A percentile compares a stretch with the other conserved stretches of the same genome.
Conservation (phyloP, 2,888 invertebrate species). For the Sinelater perroti region DNA sequence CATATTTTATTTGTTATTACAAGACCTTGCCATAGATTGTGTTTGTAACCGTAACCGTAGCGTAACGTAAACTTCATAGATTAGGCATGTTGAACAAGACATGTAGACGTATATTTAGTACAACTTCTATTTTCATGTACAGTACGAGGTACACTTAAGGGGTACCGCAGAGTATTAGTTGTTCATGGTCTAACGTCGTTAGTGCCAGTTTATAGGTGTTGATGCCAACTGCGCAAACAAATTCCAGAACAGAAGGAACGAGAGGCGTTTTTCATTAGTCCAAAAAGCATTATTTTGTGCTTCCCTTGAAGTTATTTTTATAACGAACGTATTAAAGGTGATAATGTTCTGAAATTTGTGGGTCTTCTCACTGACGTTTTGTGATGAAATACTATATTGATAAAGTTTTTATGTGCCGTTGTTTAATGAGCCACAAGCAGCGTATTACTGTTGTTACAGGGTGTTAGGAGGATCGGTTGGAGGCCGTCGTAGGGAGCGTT, state of each 20-base stretch:
- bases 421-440: constrained; percentile 23
- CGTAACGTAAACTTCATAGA: constrained; percentile 14
- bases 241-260: constrained; percentile 7
- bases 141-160: constrained; percentile 26
- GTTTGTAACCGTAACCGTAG: constrained; percentile 25
- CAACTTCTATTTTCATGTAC: constrained; percentile 39
- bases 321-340: neutral
- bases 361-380: constrained; percentile 16
- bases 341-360: constrained; percentile 11
- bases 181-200: constrained; percentile 22
- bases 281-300: constrained; percentile 15
- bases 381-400: constrained; percentile 27
- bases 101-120: constrained; percentile 29
- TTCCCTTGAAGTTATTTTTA: constrained; percentile 11
- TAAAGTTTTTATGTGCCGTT: constrained; percentile 34
- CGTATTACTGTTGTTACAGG: constrained; percentile 33
- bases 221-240: constrained; percentile 22
- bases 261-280: too few species aligned
- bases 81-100: constrained; percentile 13
- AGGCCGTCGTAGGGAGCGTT: constrained; percentile 17
- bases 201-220: constrained; percentile 24
- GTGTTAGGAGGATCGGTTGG: constrained; percentile 30
- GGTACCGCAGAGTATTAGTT: constrained; percentile 22
- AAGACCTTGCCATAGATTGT: constrained; percentile 41
- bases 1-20: constrained; percentile 38